Evolutionary conservation across 2,113 vertebrate genomes (phyloP).

Genomic region (Hypanus sabinus): DNA sequence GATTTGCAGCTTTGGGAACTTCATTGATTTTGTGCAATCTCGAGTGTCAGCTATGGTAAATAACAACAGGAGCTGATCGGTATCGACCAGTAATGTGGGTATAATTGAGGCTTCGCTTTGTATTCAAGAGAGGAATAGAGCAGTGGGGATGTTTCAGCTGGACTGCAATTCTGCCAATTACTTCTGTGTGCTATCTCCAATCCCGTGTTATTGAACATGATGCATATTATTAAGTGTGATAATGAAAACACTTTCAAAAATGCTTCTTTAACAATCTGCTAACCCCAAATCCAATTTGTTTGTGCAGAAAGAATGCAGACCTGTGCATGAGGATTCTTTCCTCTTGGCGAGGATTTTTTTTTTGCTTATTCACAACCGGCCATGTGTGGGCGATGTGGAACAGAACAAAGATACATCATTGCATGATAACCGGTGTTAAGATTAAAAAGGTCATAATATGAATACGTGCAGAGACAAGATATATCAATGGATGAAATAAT

Average conservation of each 20-base stretch:
- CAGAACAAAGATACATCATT: not conserved
- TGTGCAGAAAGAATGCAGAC: not conserved
- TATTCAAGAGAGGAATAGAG: not conserved
- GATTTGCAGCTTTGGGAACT: not conserved
- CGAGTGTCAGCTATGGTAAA: not conserved
- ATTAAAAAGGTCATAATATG: not conserved
- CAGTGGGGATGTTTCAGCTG: not conserved
- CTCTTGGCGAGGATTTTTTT: not conserved
- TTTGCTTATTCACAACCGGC: not conserved
- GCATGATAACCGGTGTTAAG: not conserved
- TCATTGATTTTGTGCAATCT: not conserved
- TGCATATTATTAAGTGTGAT: not conserved
- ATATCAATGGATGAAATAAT: not conserved
- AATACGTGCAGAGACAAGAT: not conserved
- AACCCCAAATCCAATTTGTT: not conserved
- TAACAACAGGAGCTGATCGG: not conserved
- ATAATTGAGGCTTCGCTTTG: not conserved
- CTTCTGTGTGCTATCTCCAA: not conserved
- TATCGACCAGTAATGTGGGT: not conserved
- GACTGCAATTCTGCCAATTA: not conserved
- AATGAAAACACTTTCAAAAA: not conserved
- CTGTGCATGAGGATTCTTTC: not conserved
- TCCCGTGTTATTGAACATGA: conserved; percentile 9
- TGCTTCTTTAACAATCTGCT: not conserved
- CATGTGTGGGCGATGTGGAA: not conserved